Percentiles rank a stretch among this genome's conserved stretches.
phyloP scores from a whole-genome alignment of 2,797 vertebrate genomes.

The Sparidentex hasta region DNA sequence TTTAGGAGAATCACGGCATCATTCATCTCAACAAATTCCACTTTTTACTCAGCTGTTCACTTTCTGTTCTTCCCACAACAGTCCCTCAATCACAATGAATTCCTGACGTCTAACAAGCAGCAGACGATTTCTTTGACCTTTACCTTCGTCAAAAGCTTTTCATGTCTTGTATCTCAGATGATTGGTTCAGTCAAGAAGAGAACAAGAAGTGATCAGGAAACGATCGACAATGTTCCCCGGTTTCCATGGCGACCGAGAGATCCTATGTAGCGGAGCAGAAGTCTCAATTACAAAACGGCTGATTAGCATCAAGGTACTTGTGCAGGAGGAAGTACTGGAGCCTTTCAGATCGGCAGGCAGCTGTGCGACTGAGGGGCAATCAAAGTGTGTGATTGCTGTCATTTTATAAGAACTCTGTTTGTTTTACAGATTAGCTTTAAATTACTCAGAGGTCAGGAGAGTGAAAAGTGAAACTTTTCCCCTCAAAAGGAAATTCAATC shows the following conservation, averaged over 20 bases:
- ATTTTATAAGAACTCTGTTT: slow-evolving; percentile 77
- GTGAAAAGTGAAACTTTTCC: slow-evolving; percentile 59
- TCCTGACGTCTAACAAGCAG: slow-evolving; percentile 19
- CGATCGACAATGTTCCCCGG: slow-evolving; percentile 67
- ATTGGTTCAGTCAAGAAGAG: slow-evolving; percentile 53
- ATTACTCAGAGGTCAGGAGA: slow-evolving; percentile 62
- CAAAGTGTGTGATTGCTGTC: slow-evolving; percentile 83
- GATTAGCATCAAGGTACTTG: slow-evolving; percentile 87
- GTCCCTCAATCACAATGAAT: slow-evolving; percentile 15
- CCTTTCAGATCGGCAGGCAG: slow-evolving; percentile 81
- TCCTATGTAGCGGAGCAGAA: slow-evolving; percentile 58
- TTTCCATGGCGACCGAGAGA: slow-evolving; percentile 80
- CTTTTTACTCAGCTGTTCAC: slow-evolving; percentile 1
- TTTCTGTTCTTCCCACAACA: neutral
- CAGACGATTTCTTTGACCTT: slow-evolving; percentile 2
- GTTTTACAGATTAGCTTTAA: slow-evolving; percentile 71
- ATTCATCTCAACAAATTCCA: slow-evolving; percentile 7
- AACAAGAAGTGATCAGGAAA: slow-evolving; percentile 61
- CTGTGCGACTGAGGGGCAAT: slow-evolving; percentile 81
- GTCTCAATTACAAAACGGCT: slow-evolving; percentile 83
- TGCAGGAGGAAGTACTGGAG: slow-evolving; percentile 82
- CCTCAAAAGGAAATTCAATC: neutral
- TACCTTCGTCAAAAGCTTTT: slow-evolving; percentile 21
- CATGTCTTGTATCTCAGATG: slow-evolving; percentile 30
- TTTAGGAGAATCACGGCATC: neutral